Evolutionary conservation across 1,140 invertebrate genomes (phyloP).

Genomic region (Meloidogyne floridensis): DNA sequence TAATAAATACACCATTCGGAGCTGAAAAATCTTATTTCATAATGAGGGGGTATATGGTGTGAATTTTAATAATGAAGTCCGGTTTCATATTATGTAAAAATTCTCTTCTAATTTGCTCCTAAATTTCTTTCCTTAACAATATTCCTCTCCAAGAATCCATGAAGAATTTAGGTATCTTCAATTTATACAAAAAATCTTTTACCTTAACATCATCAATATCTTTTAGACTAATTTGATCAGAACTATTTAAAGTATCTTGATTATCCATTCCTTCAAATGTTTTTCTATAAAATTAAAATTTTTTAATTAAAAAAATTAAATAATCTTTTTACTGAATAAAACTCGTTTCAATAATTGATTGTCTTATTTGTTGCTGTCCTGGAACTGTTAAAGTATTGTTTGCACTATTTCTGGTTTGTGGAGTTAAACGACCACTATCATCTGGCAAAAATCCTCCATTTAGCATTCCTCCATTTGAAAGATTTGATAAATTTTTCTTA

Average conservation of each 20-base stretch:
- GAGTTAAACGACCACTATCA: conserved; percentile 26
- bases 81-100: no score
- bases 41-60: no score
- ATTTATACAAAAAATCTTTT: neutral
- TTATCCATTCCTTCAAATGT: conserved; percentile 42
- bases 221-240: conserved; percentile 49
- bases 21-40: no score
- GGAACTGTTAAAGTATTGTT: conserved; percentile 32
- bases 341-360: conserved; percentile 42
- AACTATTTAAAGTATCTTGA: conserved; percentile 52
- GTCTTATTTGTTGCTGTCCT: conserved; percentile 42
- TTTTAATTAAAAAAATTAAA: conserved; percentile 13
- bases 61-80: no score
- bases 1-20: no score
- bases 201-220: conserved; percentile 54
- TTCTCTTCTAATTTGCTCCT: no score
- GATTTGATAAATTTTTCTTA: conserved; percentile 46
- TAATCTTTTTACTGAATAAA: conserved; percentile 58
- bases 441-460: conserved; percentile 52
- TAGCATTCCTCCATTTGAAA: conserved; percentile 38
- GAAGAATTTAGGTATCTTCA: neutral
- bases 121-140: no score
- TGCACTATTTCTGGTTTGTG: conserved; percentile 1
- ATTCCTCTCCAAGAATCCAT: no score
- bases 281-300: conserved; percentile 27